phyloP scores from a whole-genome alignment of 2,888 invertebrate species.

The Vannuccia rotundouncinata region DNA sequence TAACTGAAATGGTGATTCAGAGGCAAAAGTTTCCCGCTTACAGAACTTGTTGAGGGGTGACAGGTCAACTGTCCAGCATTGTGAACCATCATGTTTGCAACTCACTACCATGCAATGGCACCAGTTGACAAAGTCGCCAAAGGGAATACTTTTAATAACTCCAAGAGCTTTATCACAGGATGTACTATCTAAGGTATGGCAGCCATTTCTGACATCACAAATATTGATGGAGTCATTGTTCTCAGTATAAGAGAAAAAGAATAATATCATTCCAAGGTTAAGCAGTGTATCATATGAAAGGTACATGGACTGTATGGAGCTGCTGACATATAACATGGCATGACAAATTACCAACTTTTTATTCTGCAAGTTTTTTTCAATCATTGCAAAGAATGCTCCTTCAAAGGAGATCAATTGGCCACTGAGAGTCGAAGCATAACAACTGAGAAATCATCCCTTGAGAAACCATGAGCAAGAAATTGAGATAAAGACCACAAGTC shows the following conservation, averaged over 20 bases:
- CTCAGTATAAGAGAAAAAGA: not conserved
- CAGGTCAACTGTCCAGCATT: not conserved
- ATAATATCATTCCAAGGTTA: not conserved
- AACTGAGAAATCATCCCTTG: no score
- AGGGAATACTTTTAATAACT: not conserved
- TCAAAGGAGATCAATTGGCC: not conserved
- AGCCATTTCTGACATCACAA: not conserved
- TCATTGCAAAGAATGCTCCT: not conserved
- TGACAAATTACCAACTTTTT: not conserved
- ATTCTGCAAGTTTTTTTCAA: not conserved
- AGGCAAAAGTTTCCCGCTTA: not conserved
- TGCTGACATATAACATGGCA: constrained; percentile 16
- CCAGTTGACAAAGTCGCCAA: not conserved
- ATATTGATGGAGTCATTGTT: not conserved
- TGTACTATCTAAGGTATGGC: not conserved
- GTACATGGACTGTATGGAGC: constrained; percentile 10
- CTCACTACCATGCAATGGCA: not conserved
- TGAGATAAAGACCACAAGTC: no score
- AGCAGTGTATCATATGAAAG: constrained; percentile 15
- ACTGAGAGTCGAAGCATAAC: no score
- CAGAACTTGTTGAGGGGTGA: not conserved
- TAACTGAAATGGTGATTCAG: not conserved
- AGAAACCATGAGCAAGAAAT: no score
- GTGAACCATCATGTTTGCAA: not conserved
- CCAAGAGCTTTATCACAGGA: not conserved